Conservation (phyloP, 2,888 invertebrate genomes). For the Aleiodes leptofemur region DNA sequence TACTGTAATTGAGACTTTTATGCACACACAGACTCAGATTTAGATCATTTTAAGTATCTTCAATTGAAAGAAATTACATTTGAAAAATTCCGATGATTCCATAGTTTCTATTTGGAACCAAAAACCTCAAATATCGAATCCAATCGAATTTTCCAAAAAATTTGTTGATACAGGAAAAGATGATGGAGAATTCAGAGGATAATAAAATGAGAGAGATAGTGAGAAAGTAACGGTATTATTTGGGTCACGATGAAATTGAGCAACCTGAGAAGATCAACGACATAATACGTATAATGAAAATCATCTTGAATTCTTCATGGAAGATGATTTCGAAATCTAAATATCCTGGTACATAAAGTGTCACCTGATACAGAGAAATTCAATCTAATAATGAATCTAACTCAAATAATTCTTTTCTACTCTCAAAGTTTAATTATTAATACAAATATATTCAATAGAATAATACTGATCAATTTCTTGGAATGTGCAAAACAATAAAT, state of each 20-base stretch:
- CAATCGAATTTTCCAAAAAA: not conserved
- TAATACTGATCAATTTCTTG: not conserved
- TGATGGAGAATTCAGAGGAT: constrained; percentile 32
- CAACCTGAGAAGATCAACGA: constrained; percentile 37
- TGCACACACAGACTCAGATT: too few species aligned
- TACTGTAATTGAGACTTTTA: too few species aligned
- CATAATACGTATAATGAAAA: constrained; percentile 26
- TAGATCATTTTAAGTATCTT: too few species aligned
- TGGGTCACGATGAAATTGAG: constrained; percentile 42
- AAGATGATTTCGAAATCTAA: constrained; percentile 11
- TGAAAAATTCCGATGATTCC: too few species aligned
- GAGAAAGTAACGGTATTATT: constrained; percentile 41
- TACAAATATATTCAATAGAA: constrained; percentile 39
- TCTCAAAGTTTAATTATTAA: constrained; percentile 18
- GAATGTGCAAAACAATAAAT: constrained; percentile 27
- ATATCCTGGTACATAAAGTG: not conserved
- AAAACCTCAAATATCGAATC: too few species aligned
- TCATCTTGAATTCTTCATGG: constrained; percentile 5
- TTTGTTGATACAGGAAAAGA: constrained; percentile 12
- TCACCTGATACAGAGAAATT: constrained; percentile 8
- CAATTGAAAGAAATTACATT: too few species aligned
- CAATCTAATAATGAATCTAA: not conserved
- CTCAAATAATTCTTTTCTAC: not conserved
- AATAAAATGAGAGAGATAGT: constrained; percentile 40
- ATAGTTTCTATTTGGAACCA: too few species aligned